Conservation (phyloP, 2,113 vertebrate genomes). For the Lucifuga dentata region DNA sequence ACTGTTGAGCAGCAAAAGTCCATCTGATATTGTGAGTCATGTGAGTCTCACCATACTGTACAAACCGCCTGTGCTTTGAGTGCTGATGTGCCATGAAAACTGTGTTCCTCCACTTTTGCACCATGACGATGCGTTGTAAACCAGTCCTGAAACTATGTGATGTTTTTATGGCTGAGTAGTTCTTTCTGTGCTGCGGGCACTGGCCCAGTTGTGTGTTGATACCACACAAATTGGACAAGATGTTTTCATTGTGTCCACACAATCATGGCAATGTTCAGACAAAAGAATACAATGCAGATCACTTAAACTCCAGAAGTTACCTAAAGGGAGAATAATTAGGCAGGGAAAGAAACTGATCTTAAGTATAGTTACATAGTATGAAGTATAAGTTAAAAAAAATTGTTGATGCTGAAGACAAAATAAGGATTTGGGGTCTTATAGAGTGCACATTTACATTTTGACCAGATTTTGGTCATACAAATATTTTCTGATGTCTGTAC, state of each 20-base stretch:
- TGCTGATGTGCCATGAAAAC: constrained; percentile 57
- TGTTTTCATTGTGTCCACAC: constrained; percentile 50
- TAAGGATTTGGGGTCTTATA: too few relatives aligned
- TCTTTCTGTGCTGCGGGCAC: constrained; percentile 51
- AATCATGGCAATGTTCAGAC: constrained; percentile 48
- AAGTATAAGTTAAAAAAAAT: too few relatives aligned
- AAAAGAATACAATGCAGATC: constrained; percentile 27
- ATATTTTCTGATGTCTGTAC: too few relatives aligned
- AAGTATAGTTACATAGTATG: too few relatives aligned
- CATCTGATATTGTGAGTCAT: constrained; percentile 5
- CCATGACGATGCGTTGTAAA: constrained; percentile 55
- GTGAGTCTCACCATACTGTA: constrained; percentile 40
- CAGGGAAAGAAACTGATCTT: not conserved
- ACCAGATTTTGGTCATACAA: too few relatives aligned
- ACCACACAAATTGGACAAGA: constrained; percentile 34
- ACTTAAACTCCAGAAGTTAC: constrained; percentile 6
- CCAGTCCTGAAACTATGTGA: constrained; percentile 64
- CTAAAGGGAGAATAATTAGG: too few relatives aligned
- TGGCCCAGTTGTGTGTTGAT: constrained; percentile 42
- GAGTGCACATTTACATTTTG: too few relatives aligned
- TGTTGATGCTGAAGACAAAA: too few relatives aligned
- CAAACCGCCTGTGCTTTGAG: constrained; percentile 34
- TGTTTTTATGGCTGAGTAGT: constrained; percentile 61
- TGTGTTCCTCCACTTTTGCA: constrained; percentile 51
- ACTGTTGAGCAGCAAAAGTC: not conserved